phyloP scores from a whole-genome alignment of 2,797 vertebrate genomes.

The Chiloscyllium punctatum region DNA sequence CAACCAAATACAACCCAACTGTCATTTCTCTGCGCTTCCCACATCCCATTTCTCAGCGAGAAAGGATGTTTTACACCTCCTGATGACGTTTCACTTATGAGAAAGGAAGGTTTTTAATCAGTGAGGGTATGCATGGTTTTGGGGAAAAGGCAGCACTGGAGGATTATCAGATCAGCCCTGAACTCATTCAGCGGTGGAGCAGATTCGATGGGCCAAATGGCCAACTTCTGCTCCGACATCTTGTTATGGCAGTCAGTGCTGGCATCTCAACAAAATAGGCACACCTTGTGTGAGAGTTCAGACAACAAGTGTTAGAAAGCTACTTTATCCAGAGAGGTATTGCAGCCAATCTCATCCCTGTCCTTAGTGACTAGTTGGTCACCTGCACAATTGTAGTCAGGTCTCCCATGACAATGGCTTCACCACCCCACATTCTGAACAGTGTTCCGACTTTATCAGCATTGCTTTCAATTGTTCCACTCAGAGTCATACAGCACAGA shows the following conservation, averaged over 20 bases:
- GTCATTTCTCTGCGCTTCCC: neutral
- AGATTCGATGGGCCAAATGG: too few relatives aligned
- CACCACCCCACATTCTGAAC: neutral
- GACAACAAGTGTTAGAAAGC: neutral
- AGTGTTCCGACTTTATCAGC: neutral
- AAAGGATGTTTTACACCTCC: neutral
- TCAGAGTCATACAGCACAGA: too few relatives aligned
- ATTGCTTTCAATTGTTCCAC: neutral
- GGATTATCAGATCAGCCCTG: too few relatives aligned
- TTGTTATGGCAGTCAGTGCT: neutral
- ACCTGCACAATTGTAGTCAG: neutral
- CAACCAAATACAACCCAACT: neutral
- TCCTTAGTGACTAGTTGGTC: neutral
- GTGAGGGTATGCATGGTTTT: too few relatives aligned
- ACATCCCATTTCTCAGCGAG: neutral
- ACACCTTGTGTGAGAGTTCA: neutral
- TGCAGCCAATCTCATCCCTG: neutral
- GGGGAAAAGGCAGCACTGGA: too few relatives aligned
- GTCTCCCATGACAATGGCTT: neutral
- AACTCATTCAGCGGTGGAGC: too few relatives aligned
- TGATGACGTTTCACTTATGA: neutral
- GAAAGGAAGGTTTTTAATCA: too few relatives aligned
- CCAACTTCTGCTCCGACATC: too few relatives aligned
- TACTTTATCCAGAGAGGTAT: neutral
- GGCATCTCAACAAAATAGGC: neutral